Base-by-base conservation (phyloP, 1,140 invertebrate genomes). In the Penaeus japonicus region DNA sequence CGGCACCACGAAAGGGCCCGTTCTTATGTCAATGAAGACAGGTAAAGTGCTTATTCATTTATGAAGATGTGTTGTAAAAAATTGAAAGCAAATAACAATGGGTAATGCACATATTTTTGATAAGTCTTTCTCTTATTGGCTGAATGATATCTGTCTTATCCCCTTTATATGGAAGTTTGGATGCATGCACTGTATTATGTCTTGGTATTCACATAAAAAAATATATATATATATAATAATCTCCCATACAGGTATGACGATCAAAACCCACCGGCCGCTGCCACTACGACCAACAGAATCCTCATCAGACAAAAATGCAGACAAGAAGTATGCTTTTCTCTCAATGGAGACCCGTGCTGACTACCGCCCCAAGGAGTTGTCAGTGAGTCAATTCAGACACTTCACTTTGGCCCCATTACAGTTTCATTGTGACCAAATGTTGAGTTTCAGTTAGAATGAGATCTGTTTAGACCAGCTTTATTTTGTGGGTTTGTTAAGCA, bases 281-380 rank as follows among this genome's bases (percentile, higher is more conserved):
- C 92, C 90, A 92, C 92, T 90, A 91, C 92, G 89, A 91, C 91
- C 80, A 91, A 91, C 27, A 91, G 93, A 92, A 59, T 78, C 73
- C 5, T 84, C 91, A 22, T 94, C 95, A 30, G 95, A 96, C 91
- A 93, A 95, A 17, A 97, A 97, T 92, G 96, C 96, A 91, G 95
- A 96, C 90, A 95, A 95, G 93, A 97, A 97, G 93, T 96, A 97
- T 92, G 96, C 96, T 2, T 97, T 97, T 92, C 93, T 97, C 1
- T 95, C 96, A 30, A 95, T 95, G 4, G 96, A 96, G 93, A 97
- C 96, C 20, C 95, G 96, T 82, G 96, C 96, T 55, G 96, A 97
- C 93, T 97, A 97, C 92, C 93, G 96, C 90, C 95, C 96, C 7
- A 93, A 95, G 5, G 94, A 94, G 78, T 84, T 81, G n/a, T 30